phyloP scores from a whole-genome alignment of 37 sponge, comb jelly and placozoan species.

The Geodia barretti region DNA sequence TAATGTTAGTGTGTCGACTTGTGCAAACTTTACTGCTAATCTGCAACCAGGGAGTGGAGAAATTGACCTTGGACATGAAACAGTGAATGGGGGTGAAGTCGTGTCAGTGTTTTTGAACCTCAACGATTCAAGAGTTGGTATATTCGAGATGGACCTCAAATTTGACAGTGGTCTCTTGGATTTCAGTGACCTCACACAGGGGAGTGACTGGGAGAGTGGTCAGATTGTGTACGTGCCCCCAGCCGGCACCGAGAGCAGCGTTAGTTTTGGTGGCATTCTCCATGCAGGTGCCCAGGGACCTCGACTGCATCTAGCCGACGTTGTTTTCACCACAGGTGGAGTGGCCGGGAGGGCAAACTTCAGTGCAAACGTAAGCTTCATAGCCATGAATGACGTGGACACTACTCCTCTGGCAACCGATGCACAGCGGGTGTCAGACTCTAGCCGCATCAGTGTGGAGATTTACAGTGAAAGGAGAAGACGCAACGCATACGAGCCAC shows the following conservation, averaged over 20 bases:
- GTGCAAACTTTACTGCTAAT: slow-evolving; percentile 27
- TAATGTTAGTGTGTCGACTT: neutral
- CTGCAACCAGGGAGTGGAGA: slow-evolving; percentile 19
- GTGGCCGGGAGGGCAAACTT: slow-evolving; percentile 2
- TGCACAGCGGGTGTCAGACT: neutral
- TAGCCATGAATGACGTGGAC: slow-evolving; percentile 20
- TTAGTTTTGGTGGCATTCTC: slow-evolving; percentile 60
- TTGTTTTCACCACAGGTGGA: slow-evolving; percentile 23
- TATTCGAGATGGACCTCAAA: slow-evolving; percentile 25
- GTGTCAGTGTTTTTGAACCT: slow-evolving; percentile 47
- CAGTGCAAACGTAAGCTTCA: slow-evolving; percentile 5
- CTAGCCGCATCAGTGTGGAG: slow-evolving; percentile 18
- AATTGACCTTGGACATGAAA: slow-evolving; percentile 45
- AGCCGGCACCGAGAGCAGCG: neutral
- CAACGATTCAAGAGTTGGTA: slow-evolving; percentile 23
- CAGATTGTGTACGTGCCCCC: slow-evolving; percentile 1
- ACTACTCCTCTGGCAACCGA: neutral
- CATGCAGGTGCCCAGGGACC: slow-evolving; percentile 34
- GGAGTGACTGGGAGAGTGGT: slow-evolving; percentile 48
- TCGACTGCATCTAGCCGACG: slow-evolving; percentile 15
- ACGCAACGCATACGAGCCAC: neutral
- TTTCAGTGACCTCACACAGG: slow-evolving; percentile 12
- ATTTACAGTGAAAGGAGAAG: neutral
- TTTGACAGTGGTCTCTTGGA: slow-evolving; percentile 15
- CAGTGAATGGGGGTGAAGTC: neutral